A percentile compares a stretch with the other conserved stretches of the same genome.
Evolutionary conservation across 1,140 invertebrate species (phyloP).

Genomic region (Papilio dardanus): DNA sequence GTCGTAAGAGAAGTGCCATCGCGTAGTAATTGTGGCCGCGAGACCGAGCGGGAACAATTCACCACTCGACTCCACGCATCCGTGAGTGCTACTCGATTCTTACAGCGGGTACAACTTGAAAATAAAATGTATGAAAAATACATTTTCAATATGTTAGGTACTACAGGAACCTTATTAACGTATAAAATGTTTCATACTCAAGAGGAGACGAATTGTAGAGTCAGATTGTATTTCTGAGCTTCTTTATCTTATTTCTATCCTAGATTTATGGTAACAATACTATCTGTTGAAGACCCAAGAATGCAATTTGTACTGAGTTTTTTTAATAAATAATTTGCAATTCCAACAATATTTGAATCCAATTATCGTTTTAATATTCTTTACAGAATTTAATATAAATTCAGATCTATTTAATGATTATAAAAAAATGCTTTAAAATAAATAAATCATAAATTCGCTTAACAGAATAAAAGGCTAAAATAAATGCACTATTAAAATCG

Average conservation of each 20-base stretch:
- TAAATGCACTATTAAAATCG: conserved; percentile 30
- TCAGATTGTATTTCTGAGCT: too few relatives aligned
- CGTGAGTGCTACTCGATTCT: background rate
- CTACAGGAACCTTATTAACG: too few relatives aligned
- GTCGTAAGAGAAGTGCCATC: conserved; percentile 46
- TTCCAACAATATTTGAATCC: background rate
- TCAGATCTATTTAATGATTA: background rate
- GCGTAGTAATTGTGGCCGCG: conserved; percentile 43
- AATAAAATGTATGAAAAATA: background rate
- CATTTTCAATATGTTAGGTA: background rate
- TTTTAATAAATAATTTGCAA: background rate
- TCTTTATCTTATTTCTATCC: too few relatives aligned
- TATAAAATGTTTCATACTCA: too few relatives aligned
- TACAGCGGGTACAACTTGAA: background rate
- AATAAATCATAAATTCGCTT: conserved; percentile 6
- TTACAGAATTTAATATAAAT: background rate
- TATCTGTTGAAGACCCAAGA: too few relatives aligned
- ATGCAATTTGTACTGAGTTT: too few relatives aligned
- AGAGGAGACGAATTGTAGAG: too few relatives aligned
- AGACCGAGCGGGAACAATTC: conserved; percentile 28
- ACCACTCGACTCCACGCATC: conserved; percentile 23
- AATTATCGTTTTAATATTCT: background rate
- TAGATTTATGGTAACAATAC: too few relatives aligned
- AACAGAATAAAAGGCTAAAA: conserved; percentile 3
- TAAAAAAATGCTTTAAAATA: background rate